These are phyloP conservation scores for Aromia moschata DNA, from an alignment of 2,888 invertebrate species.

Conservation along the genomic window DNA sequence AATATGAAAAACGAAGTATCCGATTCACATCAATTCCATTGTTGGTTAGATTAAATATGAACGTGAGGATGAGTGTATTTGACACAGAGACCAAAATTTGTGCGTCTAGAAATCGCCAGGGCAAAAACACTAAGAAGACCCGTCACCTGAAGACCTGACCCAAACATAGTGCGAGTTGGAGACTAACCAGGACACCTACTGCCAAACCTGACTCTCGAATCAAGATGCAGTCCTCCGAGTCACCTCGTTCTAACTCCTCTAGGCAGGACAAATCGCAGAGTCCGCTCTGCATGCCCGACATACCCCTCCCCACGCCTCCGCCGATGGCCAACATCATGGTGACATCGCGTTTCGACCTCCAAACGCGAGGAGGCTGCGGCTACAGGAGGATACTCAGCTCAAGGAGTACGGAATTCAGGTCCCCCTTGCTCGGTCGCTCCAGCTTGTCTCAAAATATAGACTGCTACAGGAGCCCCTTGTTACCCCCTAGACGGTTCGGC, in stretches of 20 bases:
- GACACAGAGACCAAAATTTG: too few relatives aligned
- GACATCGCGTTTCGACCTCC: conserved; percentile 58
- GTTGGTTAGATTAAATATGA: too few relatives aligned
- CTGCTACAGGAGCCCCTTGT: conserved; percentile 26
- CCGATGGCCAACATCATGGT: conserved; percentile 61
- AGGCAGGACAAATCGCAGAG: conserved; percentile 39
- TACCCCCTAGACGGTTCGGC: conserved; percentile 22
- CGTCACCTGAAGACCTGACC: too few relatives aligned
- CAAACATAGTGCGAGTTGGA: too few relatives aligned
- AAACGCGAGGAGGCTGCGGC: conserved; percentile 54
- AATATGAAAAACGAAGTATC: too few relatives aligned
- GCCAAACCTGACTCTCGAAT: conserved; percentile 4
- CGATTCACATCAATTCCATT: too few relatives aligned
- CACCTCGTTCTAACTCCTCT: conserved; percentile 31
- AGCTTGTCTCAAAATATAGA: conserved; percentile 26
- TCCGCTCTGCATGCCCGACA: conserved; percentile 54
- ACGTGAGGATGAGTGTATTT: too few relatives aligned
- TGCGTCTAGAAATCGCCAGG: too few relatives aligned
- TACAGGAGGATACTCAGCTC: conserved; percentile 56
- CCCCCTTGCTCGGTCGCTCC: conserved; percentile 46
- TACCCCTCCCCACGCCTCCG: conserved; percentile 60
- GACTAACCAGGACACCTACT: too few relatives aligned
- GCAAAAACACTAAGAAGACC: too few relatives aligned
- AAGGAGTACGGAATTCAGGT: conserved; percentile 50
- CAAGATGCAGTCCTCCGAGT: conserved; percentile 45